These are phyloP conservation scores for Protaetia brevitarsis DNA, from an alignment of 1,140 invertebrate species.

Conservation along the genomic window DNA sequence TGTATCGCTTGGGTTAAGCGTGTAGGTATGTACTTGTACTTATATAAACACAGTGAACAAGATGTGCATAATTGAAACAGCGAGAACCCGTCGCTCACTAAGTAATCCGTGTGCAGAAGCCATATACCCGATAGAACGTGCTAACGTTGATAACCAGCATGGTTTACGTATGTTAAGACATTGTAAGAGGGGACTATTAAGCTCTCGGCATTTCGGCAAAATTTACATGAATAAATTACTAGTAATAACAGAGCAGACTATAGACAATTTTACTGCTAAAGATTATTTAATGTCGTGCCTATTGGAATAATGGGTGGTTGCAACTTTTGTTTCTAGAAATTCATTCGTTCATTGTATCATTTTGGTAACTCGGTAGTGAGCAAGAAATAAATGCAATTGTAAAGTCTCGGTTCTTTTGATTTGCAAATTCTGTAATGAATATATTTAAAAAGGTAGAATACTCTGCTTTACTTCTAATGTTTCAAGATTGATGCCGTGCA, in stretches of 20 bases:
- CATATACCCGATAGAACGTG: not conserved
- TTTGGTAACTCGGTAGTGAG: no score
- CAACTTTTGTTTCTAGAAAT: no score
- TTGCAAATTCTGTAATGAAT: no score
- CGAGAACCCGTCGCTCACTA: not conserved
- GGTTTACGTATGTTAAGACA: not conserved
- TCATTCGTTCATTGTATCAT: no score
- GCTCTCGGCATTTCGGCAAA: not conserved
- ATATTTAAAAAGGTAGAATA: no score
- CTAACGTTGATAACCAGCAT: not conserved
- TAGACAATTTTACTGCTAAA: not conserved
- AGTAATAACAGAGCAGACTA: not conserved
- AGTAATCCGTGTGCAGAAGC: not conserved
- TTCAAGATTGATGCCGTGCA: no score
- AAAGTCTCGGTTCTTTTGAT: no score
- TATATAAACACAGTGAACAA: not conserved
- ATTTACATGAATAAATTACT: constrained; percentile 16
- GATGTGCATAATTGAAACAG: not conserved
- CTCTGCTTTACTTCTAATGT: no score
- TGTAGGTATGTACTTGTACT: not conserved
- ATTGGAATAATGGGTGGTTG: not conserved
- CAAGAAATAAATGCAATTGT: no score
- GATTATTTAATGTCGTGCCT: not conserved
- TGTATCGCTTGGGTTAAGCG: no score
- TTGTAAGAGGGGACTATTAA: not conserved